phyloP scores from a whole-genome alignment of 2,113 vertebrate species.

The Centropus bengalensis region DNA sequence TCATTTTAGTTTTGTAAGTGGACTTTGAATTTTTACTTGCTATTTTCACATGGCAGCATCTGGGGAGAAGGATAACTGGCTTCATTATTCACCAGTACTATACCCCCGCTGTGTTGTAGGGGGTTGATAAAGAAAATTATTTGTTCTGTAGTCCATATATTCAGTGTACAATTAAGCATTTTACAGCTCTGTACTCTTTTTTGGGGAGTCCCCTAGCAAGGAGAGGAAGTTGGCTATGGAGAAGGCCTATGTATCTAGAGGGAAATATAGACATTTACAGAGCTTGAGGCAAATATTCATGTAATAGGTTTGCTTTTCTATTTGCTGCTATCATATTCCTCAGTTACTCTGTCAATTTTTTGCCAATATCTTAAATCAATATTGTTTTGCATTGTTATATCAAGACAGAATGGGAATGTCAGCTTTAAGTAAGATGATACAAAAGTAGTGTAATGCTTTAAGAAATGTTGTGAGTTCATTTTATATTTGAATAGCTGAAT shows the following conservation, averaged over 20 bases:
- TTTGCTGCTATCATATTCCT: background rate
- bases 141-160: background rate
- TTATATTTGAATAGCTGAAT: constrained; percentile 22
- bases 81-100: background rate
- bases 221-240: background rate
- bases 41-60: background rate
- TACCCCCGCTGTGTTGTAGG: background rate
- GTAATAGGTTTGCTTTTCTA: background rate
- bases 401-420: background rate
- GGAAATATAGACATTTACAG: background rate
- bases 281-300: background rate
- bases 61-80: background rate
- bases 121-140: background rate
- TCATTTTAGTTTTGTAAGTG: background rate
- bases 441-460: constrained; percentile 33
- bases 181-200: background rate
- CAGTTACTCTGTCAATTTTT: background rate
- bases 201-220: background rate
- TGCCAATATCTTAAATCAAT: constrained; percentile 11
- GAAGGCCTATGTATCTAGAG: background rate
- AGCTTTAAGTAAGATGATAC: background rate
- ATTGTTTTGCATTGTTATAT: background rate
- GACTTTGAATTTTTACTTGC: background rate
- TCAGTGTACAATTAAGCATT: background rate
- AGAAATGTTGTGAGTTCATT: constrained; percentile 41